Conservation (phyloP, 2,113 vertebrate species). For the Daboia siamensis region DNA sequence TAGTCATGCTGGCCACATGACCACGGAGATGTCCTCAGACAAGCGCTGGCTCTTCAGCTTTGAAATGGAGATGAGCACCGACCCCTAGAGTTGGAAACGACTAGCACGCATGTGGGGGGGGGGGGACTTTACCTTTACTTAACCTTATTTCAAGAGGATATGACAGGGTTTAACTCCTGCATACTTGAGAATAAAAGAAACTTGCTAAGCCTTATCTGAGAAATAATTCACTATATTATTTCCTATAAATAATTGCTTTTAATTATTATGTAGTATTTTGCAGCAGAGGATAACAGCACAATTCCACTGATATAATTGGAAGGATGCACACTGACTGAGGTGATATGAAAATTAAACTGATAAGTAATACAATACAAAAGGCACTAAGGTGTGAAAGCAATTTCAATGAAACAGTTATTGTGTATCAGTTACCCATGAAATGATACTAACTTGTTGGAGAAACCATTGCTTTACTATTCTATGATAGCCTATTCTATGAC, state of each 20-base stretch:
- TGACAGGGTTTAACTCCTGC: background rate
- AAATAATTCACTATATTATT: slow-evolving; percentile 32
- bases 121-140: too few species aligned
- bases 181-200: background rate
- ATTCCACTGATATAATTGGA: slow-evolving; percentile 26
- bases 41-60: too few species aligned
- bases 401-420: slow-evolving; percentile 21
- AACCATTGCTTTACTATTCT: background rate
- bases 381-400: slow-evolving; percentile 37
- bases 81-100: too few species aligned
- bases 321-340: slow-evolving; percentile 29
- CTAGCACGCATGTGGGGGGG: too few species aligned
- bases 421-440: background rate
- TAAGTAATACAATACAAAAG: slow-evolving; percentile 30
- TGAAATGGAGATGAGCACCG: too few species aligned
- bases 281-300: slow-evolving; percentile 24
- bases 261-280: slow-evolving; percentile 49
- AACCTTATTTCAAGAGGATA: background rate
- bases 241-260: slow-evolving; percentile 40
- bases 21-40: too few species aligned
- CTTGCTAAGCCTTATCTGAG: slow-evolving; percentile 10
- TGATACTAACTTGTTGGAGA: slow-evolving; percentile 30
- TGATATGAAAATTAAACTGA: slow-evolving; percentile 39
- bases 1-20: too few species aligned
- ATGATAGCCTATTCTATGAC: background rate